Evolutionary conservation across 2,113 vertebrate genomes (phyloP), one percentile per base, ranked within the genome.

Genomic region (Erythrocebus patas): DNA sequence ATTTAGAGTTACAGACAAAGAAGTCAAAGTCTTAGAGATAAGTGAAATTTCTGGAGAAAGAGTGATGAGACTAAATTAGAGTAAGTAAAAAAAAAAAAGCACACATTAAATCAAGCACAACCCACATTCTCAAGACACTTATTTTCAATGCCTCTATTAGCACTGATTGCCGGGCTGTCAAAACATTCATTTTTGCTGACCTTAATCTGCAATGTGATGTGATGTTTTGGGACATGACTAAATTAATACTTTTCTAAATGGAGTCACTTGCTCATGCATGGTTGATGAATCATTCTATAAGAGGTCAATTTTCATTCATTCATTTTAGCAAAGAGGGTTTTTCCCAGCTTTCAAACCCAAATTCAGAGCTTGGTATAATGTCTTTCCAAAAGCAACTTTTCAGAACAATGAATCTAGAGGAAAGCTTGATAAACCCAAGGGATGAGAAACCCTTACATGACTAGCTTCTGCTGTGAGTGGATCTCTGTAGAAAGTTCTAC

Each of bases 221-320:
- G 70, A 45, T 57, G 27, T 43, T 68, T n/a, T 8, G 27, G 27
- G 43, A 79, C 2, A 16, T 43, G 40, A 80, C 32, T 83, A 70
- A 81, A 76, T 75, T 86, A 68, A 48, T 72, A 68, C 35, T 48
- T 66, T 80, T 35, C 72, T 89, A 57, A 79, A 32, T 27, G 22
- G 64, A 55, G 11, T 25, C 35, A 13, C 59, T 59, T 11, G 17
- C 68, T 88, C 25, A 48, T 35, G 38, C 38, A 23, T 32, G 12
- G 38, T 2, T 70, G 73, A 78, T 52, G 78, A 73, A 18, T 50
- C 70, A 64, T 85, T 57, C 20, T 10, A n/a, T 66, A n/a, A 73
- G 57, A 66, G 45, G 72, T 55, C 48, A 59, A 55, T 73, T 72
- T 94, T 80, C 72, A 68, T 20, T 75, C 76, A 52, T 66, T 91